Percentiles rank a stretch among this genome's conserved stretches.
Conservation (phyloP, 2,888 invertebrate genomes). For the Clistopyga incitator region DNA sequence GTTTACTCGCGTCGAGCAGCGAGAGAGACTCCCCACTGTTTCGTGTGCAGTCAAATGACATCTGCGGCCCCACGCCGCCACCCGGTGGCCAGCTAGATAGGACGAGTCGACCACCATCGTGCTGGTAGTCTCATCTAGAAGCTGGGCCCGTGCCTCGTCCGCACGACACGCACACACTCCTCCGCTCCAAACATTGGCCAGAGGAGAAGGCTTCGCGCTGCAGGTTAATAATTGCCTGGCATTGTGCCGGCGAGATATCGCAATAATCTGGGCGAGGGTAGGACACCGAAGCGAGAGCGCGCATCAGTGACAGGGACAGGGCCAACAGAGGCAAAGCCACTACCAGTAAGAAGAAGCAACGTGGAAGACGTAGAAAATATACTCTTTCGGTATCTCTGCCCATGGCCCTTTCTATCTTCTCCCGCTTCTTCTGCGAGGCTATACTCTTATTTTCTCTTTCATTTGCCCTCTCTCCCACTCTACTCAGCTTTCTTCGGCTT, state of each 20-base stretch:
- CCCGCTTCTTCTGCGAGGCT: slow-evolving; percentile 40
- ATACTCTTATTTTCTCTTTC: slow-evolving; percentile 35
- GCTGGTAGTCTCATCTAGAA: slow-evolving; percentile 67
- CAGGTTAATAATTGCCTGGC: slow-evolving; percentile 79
- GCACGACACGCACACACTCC: slow-evolving; percentile 8
- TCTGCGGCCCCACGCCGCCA: slow-evolving; percentile 67
- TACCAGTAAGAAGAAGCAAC: slow-evolving; percentile 22
- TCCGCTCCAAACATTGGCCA: neutral
- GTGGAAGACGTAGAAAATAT: slow-evolving; percentile 18
- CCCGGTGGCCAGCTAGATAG: slow-evolving; percentile 68
- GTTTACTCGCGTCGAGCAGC: slow-evolving; percentile 10
- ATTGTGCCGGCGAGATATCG: slow-evolving; percentile 78
- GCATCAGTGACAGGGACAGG: slow-evolving; percentile 53
- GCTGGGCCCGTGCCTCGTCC: slow-evolving; percentile 48
- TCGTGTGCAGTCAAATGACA: slow-evolving; percentile 73
- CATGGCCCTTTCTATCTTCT: slow-evolving; percentile 47
- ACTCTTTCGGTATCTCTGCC: slow-evolving; percentile 52
- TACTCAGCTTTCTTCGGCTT: slow-evolving; percentile 51
- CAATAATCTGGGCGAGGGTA: slow-evolving; percentile 73
- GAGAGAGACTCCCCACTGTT: slow-evolving; percentile 57
- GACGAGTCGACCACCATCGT: slow-evolving; percentile 56
- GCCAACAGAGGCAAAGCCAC: slow-evolving; percentile 47
- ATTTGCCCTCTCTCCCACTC: slow-evolving; percentile 31
- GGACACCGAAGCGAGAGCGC: slow-evolving; percentile 54
- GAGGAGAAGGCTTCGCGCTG: slow-evolving; percentile 67